A percentile compares a stretch with the other conserved stretches of the same genome.
These are phyloP conservation scores for Pristis pectinata DNA, from an alignment of 2,797 vertebrate genomes.

Conservation along the genomic window DNA sequence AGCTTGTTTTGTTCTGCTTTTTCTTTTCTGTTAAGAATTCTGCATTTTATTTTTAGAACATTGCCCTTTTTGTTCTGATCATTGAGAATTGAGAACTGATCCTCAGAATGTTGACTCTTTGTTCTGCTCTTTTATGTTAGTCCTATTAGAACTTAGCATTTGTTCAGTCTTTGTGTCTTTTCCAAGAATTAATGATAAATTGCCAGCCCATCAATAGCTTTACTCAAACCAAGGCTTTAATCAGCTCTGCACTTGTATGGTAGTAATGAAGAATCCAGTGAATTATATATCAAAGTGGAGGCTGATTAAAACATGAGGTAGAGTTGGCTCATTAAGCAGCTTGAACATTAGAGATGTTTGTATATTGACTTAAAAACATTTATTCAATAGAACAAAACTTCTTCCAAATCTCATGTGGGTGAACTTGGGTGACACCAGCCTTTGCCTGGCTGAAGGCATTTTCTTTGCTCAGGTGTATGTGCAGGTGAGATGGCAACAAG, in stretches of 20 bases:
- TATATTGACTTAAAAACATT: not conserved
- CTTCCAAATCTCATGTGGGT: not conserved
- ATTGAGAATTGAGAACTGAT: not conserved
- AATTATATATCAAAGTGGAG: not conserved
- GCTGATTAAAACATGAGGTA: not conserved
- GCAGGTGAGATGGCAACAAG: no score
- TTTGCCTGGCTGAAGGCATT: not conserved
- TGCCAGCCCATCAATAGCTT: not conserved
- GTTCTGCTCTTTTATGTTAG: not conserved
- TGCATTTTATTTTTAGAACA: constrained; percentile 18
- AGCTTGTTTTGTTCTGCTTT: constrained; percentile 27
- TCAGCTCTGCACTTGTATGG: not conserved
- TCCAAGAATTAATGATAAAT: not conserved
- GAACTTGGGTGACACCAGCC: not conserved
- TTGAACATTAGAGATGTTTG: not conserved
- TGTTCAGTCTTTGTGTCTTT: not conserved
- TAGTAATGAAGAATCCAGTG: not conserved
- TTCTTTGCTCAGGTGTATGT: no score
- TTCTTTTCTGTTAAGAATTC: constrained; percentile 19
- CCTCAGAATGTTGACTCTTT: not conserved
- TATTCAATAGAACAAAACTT: not conserved
- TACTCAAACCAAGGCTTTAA: not conserved
- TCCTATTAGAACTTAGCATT: not conserved
- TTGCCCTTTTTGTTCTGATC: constrained; percentile 1
- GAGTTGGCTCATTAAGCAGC: not conserved